Evolutionary conservation across 2,888 invertebrate genomes (phyloP).

Genomic region (Alloscopus bannaensis): DNA sequence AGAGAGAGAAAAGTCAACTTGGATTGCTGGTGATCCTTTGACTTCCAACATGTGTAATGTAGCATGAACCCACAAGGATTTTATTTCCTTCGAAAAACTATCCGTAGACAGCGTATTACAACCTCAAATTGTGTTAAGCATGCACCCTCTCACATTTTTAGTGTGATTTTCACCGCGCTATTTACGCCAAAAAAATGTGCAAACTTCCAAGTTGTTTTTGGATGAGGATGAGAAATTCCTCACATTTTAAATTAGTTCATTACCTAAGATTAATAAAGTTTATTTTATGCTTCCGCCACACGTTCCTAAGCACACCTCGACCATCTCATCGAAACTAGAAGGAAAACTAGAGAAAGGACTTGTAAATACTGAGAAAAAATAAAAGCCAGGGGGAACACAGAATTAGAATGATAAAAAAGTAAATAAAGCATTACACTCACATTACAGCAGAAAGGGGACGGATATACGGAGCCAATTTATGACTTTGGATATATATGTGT

Average conservation of each 20-base stretch:
- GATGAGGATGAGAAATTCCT: neutral
- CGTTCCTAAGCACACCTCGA: neutral
- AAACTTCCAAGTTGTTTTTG: neutral
- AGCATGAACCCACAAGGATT: constrained; percentile 47
- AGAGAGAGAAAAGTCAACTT: neutral
- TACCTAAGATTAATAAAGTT: constrained; percentile 37
- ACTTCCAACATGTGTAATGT: constrained; percentile 60
- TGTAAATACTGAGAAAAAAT: constrained; percentile 1
- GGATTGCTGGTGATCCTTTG: constrained; percentile 32
- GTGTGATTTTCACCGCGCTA: neutral
- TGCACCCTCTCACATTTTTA: neutral
- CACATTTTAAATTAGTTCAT: constrained; percentile 31
- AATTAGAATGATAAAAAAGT: neutral
- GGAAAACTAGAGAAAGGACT: neutral
- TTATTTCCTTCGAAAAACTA: constrained; percentile 4
- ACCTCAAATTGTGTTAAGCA: neutral
- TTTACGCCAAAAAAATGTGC: neutral
- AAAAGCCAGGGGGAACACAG: neutral
- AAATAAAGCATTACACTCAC: neutral
- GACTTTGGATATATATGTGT: constrained; percentile 25
- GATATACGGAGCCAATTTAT: constrained; percentile 26
- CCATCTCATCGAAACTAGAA: neutral
- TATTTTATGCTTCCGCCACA: constrained; percentile 8
- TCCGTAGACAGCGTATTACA: constrained; percentile 28
- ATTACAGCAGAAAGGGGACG: neutral